Conservation (phyloP, 1,140 invertebrate species). For the Phymorhynchus buccinoides region DNA sequence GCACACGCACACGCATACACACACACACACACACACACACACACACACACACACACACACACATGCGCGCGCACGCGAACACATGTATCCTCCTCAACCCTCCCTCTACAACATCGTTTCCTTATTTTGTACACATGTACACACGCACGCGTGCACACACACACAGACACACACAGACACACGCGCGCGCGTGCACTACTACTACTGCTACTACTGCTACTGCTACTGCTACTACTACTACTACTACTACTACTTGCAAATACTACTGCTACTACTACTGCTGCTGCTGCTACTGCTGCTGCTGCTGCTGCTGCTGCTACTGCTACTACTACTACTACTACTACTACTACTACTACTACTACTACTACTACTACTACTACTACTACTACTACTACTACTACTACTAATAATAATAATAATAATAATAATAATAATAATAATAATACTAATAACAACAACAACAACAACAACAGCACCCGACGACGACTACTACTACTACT, state of each 20-base stretch:
- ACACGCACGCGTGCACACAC: background rate
- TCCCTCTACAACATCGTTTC: no score
- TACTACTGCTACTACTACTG: constrained; percentile 10
- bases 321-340: constrained; percentile 32
- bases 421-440: no score
- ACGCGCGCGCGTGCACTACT: background rate
- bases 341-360: constrained; percentile 14
- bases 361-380: constrained; percentile 16
- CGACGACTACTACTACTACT: no score
- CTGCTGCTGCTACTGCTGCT: background rate
- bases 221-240: constrained; percentile 14
- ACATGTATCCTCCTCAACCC: background rate
- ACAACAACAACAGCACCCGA: no score
- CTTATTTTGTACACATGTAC: background rate
- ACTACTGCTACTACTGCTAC: constrained; percentile 12
- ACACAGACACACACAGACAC: background rate
- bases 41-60: background rate
- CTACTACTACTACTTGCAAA: background rate
- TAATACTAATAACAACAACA: no score
- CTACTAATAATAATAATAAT: no score
- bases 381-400: no score
- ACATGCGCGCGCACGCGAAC: background rate
- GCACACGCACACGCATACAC: background rate
- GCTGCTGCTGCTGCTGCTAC: background rate
- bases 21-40: background rate